A percentile compares a stretch with the other conserved stretches of the same genome.
Conservation (phyloP, 1,140 invertebrate genomes). For the Drosophila leontia region DNA sequence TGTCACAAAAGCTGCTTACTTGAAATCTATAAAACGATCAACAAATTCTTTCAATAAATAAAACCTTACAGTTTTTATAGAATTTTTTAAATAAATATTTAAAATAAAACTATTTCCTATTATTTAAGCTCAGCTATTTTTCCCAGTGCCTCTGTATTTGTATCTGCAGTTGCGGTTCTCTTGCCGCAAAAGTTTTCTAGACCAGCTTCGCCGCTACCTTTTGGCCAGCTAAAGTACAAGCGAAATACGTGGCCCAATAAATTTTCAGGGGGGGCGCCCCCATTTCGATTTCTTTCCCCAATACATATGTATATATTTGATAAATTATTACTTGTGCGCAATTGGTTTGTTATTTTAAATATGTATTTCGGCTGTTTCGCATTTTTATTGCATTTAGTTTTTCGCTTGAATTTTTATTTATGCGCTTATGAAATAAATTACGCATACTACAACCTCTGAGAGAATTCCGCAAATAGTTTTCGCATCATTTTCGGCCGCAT, state of each 20-base stretch:
- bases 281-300: constrained; percentile 30
- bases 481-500: constrained; percentile 80
- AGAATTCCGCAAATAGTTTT: constrained; percentile 73
- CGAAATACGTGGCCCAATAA: constrained; percentile 77
- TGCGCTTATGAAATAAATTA: constrained; percentile 79
- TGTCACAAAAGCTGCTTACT: not conserved
- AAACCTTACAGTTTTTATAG: not conserved
- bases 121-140: not conserved
- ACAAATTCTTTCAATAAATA: not conserved
- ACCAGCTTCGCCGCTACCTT: constrained; percentile 58
- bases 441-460: constrained; percentile 55
- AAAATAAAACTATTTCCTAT: not conserved
- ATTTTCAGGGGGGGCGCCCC: constrained; percentile 41
- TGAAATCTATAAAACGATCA: not conserved
- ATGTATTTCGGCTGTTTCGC: constrained; percentile 50
- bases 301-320: constrained; percentile 73
- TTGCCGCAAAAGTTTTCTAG: constrained; percentile 70
- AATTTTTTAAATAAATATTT: not conserved
- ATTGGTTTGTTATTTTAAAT: constrained; percentile 71
- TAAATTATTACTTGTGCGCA: constrained; percentile 80
- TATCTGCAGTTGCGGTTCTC: constrained; percentile 39
- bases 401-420: constrained; percentile 69
- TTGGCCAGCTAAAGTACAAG: constrained; percentile 65
- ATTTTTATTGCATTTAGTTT: constrained; percentile 81
- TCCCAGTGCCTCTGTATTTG: constrained; percentile 12